These are phyloP conservation scores for Micromussa lordhowensis DNA, from an alignment of 92 coral and sea anemone genomes.

Conservation along the genomic window DNA sequence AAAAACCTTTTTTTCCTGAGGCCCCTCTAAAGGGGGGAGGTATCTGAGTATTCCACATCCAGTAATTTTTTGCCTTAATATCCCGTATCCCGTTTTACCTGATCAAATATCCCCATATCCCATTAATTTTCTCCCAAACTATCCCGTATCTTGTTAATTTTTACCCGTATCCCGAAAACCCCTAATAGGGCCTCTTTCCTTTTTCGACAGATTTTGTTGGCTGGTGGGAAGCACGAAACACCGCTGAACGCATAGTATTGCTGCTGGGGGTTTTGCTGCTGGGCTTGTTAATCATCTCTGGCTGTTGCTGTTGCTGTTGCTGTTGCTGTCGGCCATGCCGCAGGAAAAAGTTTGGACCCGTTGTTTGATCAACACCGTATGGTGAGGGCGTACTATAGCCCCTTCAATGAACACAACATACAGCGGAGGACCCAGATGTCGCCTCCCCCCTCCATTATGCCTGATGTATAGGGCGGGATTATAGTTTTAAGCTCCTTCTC, in stretches of 20 bases:
- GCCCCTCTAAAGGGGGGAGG: no score
- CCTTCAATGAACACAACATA: background rate
- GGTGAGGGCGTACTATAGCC: background rate
- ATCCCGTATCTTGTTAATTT: no score
- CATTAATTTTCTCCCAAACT: no score
- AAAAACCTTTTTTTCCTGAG: no score
- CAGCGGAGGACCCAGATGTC: background rate
- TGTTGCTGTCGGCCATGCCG: constrained; percentile 67
- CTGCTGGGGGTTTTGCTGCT: constrained; percentile 4
- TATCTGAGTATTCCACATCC: no score
- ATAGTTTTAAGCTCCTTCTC: background rate
- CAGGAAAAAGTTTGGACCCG: background rate
- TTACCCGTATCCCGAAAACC: no score
- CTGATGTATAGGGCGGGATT: no score
- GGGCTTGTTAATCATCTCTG: constrained; percentile 39
- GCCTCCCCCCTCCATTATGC: background rate
- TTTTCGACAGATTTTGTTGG: constrained; percentile 50
- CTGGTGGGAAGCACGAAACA: constrained; percentile 68
- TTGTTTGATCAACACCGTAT: background rate
- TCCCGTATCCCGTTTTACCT: no score
- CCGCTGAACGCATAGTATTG: constrained; percentile 52
- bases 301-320: constrained; percentile 58
- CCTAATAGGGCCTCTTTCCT: background rate
- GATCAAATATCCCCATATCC: no score
- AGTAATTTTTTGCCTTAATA: no score